These are phyloP conservation scores for Lepidocyrtinus sp. DNA, from an alignment of 2,888 invertebrate species.

Conservation along the genomic window DNA sequence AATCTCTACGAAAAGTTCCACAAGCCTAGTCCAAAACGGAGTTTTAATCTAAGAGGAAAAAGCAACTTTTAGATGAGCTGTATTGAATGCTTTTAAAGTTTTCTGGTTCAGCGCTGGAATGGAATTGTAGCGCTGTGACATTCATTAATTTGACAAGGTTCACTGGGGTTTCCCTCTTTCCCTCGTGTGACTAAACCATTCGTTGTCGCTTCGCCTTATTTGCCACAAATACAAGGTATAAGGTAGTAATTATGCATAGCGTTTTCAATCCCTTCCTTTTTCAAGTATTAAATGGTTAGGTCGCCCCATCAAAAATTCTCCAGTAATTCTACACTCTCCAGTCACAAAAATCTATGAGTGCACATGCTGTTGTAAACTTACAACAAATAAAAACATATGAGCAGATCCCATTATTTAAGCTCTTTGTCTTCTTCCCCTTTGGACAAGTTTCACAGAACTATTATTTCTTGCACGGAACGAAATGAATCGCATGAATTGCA, in stretches of 20 bases:
- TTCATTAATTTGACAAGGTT: constrained; percentile 62
- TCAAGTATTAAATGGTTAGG: too few relatives aligned
- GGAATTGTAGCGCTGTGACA: constrained; percentile 40
- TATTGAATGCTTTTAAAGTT: not conserved
- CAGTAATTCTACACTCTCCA: too few relatives aligned
- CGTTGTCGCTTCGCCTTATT: constrained; percentile 39
- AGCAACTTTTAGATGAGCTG: constrained; percentile 6
- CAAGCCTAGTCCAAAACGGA: not conserved
- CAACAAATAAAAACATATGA: too few relatives aligned
- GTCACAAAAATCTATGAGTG: too few relatives aligned
- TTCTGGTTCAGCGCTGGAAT: not conserved
- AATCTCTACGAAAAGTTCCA: not conserved
- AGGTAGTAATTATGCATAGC: constrained; percentile 49
- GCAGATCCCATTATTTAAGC: too few relatives aligned
- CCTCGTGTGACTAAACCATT: constrained; percentile 31
- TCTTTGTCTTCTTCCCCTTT: too few relatives aligned
- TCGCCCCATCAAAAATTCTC: too few relatives aligned
- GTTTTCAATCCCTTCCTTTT: not conserved
- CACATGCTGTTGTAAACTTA: too few relatives aligned
- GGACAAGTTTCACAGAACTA: too few relatives aligned
- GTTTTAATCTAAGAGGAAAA: too few relatives aligned
- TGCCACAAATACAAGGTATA: constrained; percentile 50
- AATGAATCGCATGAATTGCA: too few relatives aligned
- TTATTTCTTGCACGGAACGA: too few relatives aligned
- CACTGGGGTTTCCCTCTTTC: constrained; percentile 42